Conservation (phyloP, 2,888 invertebrate species). For the Bellardia pandia region DNA sequence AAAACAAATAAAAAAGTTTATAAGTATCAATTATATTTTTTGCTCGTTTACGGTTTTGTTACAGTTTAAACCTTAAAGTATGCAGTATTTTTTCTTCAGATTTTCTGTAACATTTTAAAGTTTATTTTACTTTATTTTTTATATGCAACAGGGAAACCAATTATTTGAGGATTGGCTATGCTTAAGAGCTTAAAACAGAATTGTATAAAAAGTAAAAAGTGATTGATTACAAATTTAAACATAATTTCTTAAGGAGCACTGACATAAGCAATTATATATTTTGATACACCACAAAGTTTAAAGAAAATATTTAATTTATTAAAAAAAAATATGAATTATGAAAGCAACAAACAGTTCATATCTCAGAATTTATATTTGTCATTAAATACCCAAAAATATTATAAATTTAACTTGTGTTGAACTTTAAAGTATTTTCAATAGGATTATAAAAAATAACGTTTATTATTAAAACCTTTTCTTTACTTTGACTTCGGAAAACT, state of each 20-base stretch:
- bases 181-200: constrained; percentile 2
- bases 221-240: neutral
- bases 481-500: too few relatives aligned
- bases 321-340: neutral
- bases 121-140: neutral
- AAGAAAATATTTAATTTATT: neutral
- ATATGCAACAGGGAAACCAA: neutral
- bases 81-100: neutral
- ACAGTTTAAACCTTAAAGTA: constrained; percentile 10
- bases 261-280: neutral
- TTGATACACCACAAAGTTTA: neutral
- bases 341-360: too few relatives aligned
- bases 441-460: neutral
- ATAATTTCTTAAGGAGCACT: neutral
- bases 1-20: constrained; percentile 30
- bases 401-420: neutral
- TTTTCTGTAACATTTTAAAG: neutral
- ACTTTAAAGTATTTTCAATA: neutral
- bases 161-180: neutral
- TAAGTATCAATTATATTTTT: constrained; percentile 28
- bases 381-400: neutral
- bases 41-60: neutral
- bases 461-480: too few relatives aligned
- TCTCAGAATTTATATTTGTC: neutral
- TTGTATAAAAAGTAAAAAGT: neutral